Evolutionary conservation across 2,797 vertebrate genomes (phyloP).

Genomic region (Pangasius mekongensis): DNA sequence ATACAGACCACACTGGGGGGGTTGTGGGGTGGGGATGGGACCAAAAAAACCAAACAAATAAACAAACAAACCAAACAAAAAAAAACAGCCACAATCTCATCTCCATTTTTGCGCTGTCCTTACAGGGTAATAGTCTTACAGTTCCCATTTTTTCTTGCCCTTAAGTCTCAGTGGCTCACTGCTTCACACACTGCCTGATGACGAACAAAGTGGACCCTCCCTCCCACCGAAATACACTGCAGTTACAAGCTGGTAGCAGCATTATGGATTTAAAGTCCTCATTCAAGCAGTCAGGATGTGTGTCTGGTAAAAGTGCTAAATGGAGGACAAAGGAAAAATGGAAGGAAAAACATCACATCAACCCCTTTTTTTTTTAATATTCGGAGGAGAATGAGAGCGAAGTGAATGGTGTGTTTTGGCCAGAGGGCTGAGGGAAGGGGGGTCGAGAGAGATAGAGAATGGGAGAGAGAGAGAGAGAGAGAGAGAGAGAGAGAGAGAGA

Average conservation of each 20-base stretch:
- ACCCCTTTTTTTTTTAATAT: conserved; percentile 65
- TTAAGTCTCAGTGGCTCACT: conserved; percentile 31
- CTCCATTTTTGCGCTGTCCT: conserved; percentile 57
- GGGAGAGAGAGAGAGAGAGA: conserved; percentile 32
- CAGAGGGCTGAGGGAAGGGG: conserved; percentile 48
- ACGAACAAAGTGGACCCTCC: conserved; percentile 38
- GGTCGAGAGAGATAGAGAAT: conserved; percentile 22
- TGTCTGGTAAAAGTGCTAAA: conserved; percentile 61
- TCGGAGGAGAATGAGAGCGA: conserved; percentile 63
- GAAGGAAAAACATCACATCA: conserved; percentile 70
- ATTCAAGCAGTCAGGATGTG: conserved; percentile 70
- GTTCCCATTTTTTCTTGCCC: conserved; percentile 37
- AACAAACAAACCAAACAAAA: conserved; percentile 55
- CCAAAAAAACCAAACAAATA: conserved; percentile 18
- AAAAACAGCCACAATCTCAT: conserved; percentile 56
- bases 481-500: conserved; percentile 67
- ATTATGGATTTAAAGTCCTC: conserved; percentile 75
- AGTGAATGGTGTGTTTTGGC: conserved; percentile 46
- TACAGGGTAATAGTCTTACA: conserved; percentile 15
- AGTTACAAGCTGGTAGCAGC: conserved; percentile 72
- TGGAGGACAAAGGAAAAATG: conserved; percentile 64
- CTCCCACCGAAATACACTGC: conserved; percentile 30
- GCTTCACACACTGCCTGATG: conserved; percentile 44
- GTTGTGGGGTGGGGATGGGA: conserved; percentile 8
- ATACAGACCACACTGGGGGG: conserved; percentile 26